A percentile compares a stretch with the other conserved stretches of the same genome.
These are phyloP conservation scores for Styela clava DNA, from an alignment of 23 tunicate species.

Conservation along the genomic window DNA sequence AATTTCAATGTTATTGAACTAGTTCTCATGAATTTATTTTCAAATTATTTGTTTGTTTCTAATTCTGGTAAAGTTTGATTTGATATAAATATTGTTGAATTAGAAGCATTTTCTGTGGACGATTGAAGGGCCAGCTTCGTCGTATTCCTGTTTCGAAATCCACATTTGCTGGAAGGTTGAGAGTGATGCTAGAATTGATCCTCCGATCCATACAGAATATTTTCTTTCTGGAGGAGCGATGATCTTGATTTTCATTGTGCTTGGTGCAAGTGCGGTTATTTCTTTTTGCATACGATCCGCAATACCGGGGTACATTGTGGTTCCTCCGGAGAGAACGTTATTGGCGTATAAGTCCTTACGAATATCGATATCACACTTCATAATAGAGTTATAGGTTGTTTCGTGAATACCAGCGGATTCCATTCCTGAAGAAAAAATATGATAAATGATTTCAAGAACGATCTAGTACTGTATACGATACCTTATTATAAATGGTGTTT, in stretches of 20 bases:
- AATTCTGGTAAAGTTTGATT: too few relatives aligned
- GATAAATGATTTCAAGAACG: neutral
- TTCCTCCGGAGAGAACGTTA: slow-evolving; percentile 86
- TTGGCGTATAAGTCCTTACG: slow-evolving; percentile 91
- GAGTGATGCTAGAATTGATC: slow-evolving; percentile 92
- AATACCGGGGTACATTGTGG: slow-evolving; percentile 95
- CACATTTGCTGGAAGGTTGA: slow-evolving; percentile 98
- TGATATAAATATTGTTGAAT: too few relatives aligned
- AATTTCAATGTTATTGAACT: too few relatives aligned
- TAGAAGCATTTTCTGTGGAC: slow-evolving; percentile 98
- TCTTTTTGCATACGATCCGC: slow-evolving; percentile 36
- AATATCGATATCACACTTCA: slow-evolving; percentile 90
- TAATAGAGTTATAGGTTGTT: slow-evolving; percentile 83
- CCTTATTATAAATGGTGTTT: neutral
- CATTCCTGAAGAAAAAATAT: slow-evolving; percentile 48
- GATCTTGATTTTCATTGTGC: slow-evolving; percentile 79
- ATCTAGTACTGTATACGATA: neutral
- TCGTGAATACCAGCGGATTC: slow-evolving; percentile 98
- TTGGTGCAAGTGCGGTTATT: slow-evolving; percentile 52
- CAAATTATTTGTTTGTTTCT: too few relatives aligned
- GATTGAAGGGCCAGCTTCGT: slow-evolving; percentile 97
- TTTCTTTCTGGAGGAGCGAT: slow-evolving; percentile 56
- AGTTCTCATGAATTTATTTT: too few relatives aligned
- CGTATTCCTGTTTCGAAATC: slow-evolving; percentile 95
- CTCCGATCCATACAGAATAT: slow-evolving; percentile 61